A percentile compares a stretch with the other conserved stretches of the same genome.
phyloP scores from a whole-genome alignment of 2,797 vertebrate genomes.

The Taeniopygia guttata region DNA sequence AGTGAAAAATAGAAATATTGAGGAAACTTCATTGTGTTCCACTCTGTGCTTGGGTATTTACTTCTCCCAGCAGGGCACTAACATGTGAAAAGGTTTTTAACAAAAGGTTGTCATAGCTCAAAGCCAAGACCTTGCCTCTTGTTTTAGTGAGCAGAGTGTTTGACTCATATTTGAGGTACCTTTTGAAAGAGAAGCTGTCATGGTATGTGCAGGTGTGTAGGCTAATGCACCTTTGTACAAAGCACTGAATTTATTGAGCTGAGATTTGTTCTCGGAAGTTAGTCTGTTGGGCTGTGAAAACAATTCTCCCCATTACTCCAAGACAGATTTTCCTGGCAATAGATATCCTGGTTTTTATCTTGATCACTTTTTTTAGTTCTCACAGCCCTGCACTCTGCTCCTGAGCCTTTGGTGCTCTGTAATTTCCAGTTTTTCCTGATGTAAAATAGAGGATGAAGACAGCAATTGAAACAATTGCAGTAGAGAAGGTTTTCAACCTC shows the following conservation, averaged over 20 bases:
- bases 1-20: background rate
- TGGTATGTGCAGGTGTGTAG: constrained; percentile 2
- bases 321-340: background rate
- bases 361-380: background rate
- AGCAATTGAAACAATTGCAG: background rate
- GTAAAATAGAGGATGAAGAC: background rate
- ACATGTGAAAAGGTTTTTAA: background rate
- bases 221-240: background rate
- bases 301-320: background rate
- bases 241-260: background rate
- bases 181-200: background rate
- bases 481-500: background rate
- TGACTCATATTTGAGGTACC: background rate
- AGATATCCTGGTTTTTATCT: background rate
- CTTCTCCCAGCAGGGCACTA: background rate
- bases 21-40: background rate
- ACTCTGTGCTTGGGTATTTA: background rate
- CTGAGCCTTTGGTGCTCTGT: background rate
- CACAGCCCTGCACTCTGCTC: background rate
- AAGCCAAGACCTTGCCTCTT: background rate
- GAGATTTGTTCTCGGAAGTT: constrained; percentile 12
- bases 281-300: background rate
- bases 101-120: background rate
- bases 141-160: background rate
- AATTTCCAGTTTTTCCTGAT: background rate